Percentiles rank a stretch among this genome's conserved stretches.
These are phyloP conservation scores for Oriolus oriolus DNA, from an alignment of 2,113 vertebrate genomes.

Conservation along the genomic window DNA sequence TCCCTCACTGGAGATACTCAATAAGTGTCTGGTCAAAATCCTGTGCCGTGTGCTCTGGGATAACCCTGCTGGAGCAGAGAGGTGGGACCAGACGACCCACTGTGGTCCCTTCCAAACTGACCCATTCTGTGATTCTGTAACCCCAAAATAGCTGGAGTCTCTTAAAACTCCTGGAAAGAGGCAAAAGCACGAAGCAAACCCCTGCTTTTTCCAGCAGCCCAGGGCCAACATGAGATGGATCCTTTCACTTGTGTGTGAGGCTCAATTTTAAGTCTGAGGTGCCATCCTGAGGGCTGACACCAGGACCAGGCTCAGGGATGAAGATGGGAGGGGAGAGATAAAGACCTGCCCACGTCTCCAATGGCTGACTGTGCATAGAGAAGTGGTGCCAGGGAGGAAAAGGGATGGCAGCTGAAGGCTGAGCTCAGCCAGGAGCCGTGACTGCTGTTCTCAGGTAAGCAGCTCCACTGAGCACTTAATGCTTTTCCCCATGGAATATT, in stretches of 20 bases:
- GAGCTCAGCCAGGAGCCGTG: background rate
- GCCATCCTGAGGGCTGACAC: background rate
- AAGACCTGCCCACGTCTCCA: background rate
- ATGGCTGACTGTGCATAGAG: background rate
- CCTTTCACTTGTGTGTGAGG: background rate
- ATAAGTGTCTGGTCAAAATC: background rate
- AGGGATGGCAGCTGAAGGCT: background rate
- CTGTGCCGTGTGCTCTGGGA: background rate
- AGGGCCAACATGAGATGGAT: background rate
- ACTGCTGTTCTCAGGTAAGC: background rate
- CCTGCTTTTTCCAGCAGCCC: background rate
- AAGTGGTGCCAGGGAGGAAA: background rate
- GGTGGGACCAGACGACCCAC: background rate
- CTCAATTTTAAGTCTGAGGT: background rate
- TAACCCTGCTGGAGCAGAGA: background rate
- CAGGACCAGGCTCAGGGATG: background rate
- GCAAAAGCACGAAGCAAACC: fast-evolving
- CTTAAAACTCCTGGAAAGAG: background rate
- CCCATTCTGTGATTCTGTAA: background rate
- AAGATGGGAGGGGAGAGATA: background rate
- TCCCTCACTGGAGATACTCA: background rate
- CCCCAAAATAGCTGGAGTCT: background rate
- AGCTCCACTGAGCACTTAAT: background rate
- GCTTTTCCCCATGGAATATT: background rate
- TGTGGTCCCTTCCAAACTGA: background rate